Evolutionary conservation across 1,140 invertebrate species (phyloP), one percentile per base, ranked within the genome.

Genomic region (Nasonia vitripennis): DNA sequence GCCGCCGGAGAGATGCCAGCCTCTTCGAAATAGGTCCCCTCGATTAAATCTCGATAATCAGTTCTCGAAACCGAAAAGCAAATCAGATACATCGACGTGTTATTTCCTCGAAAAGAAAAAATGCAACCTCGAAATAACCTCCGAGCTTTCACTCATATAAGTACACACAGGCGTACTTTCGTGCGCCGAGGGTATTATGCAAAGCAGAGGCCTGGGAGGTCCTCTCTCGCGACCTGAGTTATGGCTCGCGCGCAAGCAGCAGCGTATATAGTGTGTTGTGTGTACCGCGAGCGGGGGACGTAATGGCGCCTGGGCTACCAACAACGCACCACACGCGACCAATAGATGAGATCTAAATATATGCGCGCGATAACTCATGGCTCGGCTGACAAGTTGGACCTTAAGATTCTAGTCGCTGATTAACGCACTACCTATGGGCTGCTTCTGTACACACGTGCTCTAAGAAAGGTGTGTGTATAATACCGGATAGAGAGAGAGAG

Each of bases 341-440:
- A 41, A 81, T 73, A 70, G 79, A 81, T 73, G 79, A 81, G 79
- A 82, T 82, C 27, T 82, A 82, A 82, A 82, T 74, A 74, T 74
- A 74, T 37, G 70, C 31, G 41, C 45, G 70, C 71, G 71, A 62
- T 74, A 82, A 82, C 71, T 82, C 71, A 74, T n/a, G 71, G 1
- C 67, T 41, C 14, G 4, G 71, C 48, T 34, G 71, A 51, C 71
- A 81, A 79, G 41, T 62, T 55, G 31, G 80, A 62, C 71, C 80
- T 82, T 74, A 74, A 74, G 80, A 74, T 82, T 31, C 80, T 74
- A 73, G 70, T 55, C 70, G 31, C 48, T 82, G 80, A 82, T 82
- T 82, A 82, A 82, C 80, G 80, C 80, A 74, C 45, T 62, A 27
- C n/a, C 27, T 62, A 17, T n/a, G 1, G 51, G 34, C 34, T 20